Evolutionary conservation across 1,140 invertebrate species (phyloP).

Genomic region (Drosophila baimaii): DNA sequence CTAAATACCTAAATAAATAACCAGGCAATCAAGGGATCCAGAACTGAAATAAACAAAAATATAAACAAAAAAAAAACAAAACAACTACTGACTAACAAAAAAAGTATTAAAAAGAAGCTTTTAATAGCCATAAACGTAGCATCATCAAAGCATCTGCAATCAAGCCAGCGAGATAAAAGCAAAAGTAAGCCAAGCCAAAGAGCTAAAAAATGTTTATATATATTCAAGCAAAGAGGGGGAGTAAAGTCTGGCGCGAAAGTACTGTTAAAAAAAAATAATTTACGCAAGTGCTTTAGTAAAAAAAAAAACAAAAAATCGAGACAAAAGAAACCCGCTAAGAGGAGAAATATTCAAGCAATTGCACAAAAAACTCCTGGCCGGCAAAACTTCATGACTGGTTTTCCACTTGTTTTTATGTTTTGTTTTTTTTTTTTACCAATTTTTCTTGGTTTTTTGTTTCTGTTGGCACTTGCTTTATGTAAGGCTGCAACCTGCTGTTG

Average conservation of each 20-base stretch:
- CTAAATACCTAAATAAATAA: neutral
- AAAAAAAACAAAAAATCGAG: neutral
- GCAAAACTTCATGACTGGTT: constrained; percentile 59
- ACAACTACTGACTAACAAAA: neutral
- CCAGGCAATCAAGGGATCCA: neutral
- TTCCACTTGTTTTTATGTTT: constrained; percentile 27
- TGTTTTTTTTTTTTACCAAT: constrained; percentile 10
- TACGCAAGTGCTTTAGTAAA: constrained; percentile 50
- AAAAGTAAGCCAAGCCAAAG: constrained; percentile 17
- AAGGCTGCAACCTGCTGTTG: constrained; percentile 55
- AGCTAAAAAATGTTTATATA: neutral
- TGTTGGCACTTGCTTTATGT: constrained; percentile 64
- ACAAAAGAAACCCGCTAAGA: constrained; percentile 24
- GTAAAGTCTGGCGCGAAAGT: constrained; percentile 33
- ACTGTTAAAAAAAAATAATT: constrained; percentile 29
- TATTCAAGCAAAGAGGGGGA: neutral
- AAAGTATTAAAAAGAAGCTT: constrained; percentile 4
- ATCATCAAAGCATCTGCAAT: constrained; percentile 9
- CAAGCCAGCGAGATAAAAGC: constrained; percentile 13
- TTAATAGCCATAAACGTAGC: constrained; percentile 11
- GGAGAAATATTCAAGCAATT: constrained; percentile 45
- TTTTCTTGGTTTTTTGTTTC: constrained; percentile 36
- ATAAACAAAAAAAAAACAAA: neutral
- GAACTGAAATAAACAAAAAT: neutral
- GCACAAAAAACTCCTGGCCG: constrained; percentile 40